phyloP scores from a whole-genome alignment of 1,140 invertebrate genomes.

The Brachionus plicatilis region DNA sequence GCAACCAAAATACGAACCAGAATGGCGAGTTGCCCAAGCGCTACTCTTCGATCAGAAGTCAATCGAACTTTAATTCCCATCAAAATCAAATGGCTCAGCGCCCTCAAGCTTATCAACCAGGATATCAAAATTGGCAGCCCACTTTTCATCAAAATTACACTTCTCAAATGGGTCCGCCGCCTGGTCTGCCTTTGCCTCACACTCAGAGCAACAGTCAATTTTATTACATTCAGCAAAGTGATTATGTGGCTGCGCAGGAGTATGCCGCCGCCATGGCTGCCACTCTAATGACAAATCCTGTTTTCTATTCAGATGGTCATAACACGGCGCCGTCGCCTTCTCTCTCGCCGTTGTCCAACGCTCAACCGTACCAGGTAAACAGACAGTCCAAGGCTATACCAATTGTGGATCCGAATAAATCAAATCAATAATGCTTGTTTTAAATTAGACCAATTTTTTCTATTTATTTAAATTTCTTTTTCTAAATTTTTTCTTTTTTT shows the following conservation, averaged over 20 bases:
- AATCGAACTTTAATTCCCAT: not conserved
- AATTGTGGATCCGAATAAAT: not conserved
- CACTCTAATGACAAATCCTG: not conserved
- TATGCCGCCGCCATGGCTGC: slow-evolving; percentile 16
- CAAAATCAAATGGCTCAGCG: not conserved
- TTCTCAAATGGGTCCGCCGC: not conserved
- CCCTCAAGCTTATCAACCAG: not conserved
- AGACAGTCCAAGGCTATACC: slow-evolving; percentile 15
- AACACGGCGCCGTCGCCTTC: not conserved
- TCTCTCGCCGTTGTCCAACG: not conserved
- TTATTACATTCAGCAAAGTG: not conserved
- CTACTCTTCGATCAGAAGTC: not conserved
- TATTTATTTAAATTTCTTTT: not conserved
- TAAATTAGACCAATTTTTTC: not conserved
- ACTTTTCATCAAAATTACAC: slow-evolving; percentile 16
- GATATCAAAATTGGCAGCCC: slow-evolving; percentile 8
- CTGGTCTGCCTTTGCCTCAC: not conserved
- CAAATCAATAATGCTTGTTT: not conserved
- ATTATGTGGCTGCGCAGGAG: not conserved
- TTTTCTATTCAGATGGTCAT: slow-evolving; percentile 1
- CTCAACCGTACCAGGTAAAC: not conserved
- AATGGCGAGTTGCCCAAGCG: not conserved
- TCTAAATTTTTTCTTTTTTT: not conserved
- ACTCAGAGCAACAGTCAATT: not conserved
- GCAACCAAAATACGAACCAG: not conserved